Base-by-base conservation (phyloP, 2,888 invertebrate genomes). In the Cistogaster globosa region DNA sequence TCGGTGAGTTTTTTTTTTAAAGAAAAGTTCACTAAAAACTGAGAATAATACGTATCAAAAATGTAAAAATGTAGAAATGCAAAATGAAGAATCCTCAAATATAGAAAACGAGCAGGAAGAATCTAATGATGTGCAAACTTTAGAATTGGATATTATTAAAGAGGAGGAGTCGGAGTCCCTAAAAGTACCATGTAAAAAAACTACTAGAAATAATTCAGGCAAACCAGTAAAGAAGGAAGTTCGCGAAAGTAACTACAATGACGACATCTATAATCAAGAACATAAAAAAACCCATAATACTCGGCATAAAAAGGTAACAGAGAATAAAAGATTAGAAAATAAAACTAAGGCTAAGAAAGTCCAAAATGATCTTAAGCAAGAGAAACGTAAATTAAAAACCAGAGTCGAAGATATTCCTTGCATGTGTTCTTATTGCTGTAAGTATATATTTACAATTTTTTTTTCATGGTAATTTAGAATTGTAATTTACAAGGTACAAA, bases 341-440 rank as follows among this genome's bases (percentile, higher is more conserved):
- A 16, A 69, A 22, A 8, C 45, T 18, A 57, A 1, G 0, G n/a
- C 38, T 45, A 22, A 0, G 45, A 62, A 36, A 62, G 20, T 2
- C 0, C 18, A 48, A 53, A 42, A 53, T n/a, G 18, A 14, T 55
- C 12, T 11, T 1, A 57, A 0, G 11, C 2, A 20, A 48, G 32
- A 22, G 1, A 32, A 62, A 14, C 5, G 18, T 14, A 65, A 58
- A 57, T 6, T 11, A 0, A 80, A 53, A 67, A 51, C 18, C 3
- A 80, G 55, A 57, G 36, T 12, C 51, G 6, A 16, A 60, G 9
- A 57, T 7, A 67, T n/a, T 6, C 81, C 84, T n/a, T 36, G 26
- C 12, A 83, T 83, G 79, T 83, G 83, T 22, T 86, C 86, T 12
- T 75, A 62, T 62, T 86, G 83, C n/a, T 82, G 83, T 79, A 83